These are phyloP conservation scores for Myotis findleyi DNA, from an alignment of 2,797 vertebrate species.

Conservation along the genomic window DNA sequence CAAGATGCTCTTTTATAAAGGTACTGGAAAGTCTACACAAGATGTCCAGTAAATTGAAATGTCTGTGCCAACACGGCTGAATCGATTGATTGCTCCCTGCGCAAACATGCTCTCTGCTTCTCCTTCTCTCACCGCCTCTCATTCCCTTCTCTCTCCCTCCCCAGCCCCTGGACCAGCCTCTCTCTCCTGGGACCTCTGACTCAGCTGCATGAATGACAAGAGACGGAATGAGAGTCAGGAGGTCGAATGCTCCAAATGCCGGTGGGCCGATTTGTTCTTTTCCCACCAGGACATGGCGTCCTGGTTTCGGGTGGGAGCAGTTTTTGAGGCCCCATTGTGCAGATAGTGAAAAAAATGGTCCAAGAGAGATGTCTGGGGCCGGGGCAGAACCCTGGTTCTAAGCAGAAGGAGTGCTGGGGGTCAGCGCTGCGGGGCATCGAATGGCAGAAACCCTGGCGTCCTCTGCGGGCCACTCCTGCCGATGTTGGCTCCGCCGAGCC, in stretches of 20 bases:
- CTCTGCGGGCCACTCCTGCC: not conserved
- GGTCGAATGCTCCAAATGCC: conserved; percentile 72
- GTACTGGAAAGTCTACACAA: conserved; percentile 61
- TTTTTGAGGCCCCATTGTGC: not conserved
- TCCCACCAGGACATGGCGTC: conserved; percentile 62
- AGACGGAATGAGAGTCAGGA: conserved; percentile 65
- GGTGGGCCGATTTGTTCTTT: conserved; percentile 29
- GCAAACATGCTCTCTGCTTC: not conserved
- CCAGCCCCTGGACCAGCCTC: conserved; percentile 36
- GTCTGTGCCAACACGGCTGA: conserved; percentile 60
- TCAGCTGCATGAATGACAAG: conserved; percentile 77
- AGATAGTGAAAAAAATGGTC: not conserved
- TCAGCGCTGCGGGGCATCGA: not conserved
- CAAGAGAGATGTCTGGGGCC: not conserved
- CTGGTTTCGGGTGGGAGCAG: not conserved
- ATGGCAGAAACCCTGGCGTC: not conserved
- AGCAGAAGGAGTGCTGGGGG: not conserved
- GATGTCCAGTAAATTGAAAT: conserved; percentile 75
- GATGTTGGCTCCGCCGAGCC: too few relatives aligned
- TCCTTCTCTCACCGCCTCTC: not conserved
- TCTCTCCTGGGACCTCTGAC: conserved; percentile 74
- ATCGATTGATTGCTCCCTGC: conserved; percentile 66
- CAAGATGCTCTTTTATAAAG: conserved; percentile 60
- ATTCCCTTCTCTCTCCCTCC: not conserved
- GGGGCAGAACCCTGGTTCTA: not conserved